Evolutionary conservation across 64 coral and sea anemone species (phyloP).

Genomic region (Stichodactyla helianthus): DNA sequence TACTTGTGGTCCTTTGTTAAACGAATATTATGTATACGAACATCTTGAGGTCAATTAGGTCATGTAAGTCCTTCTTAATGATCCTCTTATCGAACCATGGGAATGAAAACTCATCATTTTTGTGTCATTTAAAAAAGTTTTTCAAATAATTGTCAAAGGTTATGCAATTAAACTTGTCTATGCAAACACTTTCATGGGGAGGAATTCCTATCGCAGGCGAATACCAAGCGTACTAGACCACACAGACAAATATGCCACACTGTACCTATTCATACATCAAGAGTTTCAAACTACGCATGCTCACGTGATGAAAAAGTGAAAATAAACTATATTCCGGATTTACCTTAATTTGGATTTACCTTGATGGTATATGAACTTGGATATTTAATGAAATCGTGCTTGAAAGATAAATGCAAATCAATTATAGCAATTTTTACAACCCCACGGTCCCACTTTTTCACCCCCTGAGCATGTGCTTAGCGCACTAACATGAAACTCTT

Average conservation of each 20-base stretch:
- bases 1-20: neutral
- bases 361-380: too few species aligned
- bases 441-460: too few species aligned
- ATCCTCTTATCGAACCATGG: neutral
- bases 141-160: neutral
- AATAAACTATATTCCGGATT: too few species aligned
- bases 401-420: too few species aligned
- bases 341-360: too few species aligned
- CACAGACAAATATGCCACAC: neutral
- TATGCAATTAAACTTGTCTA: neutral
- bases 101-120: neutral
- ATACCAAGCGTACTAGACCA: neutral
- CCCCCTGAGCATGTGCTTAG: too few species aligned
- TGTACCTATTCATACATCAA: too few species aligned
- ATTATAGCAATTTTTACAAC: too few species aligned
- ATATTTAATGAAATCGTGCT: too few species aligned
- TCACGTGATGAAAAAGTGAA: too few species aligned
- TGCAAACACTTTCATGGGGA: neutral
- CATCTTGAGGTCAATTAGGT: neutral
- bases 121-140: neutral
- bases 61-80: neutral
- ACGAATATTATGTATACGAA: neutral
- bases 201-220: neutral
- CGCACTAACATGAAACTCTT: too few species aligned
- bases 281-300: too few species aligned